phyloP scores from a whole-genome alignment of 2,797 vertebrate species.

The Mycteria americana region DNA sequence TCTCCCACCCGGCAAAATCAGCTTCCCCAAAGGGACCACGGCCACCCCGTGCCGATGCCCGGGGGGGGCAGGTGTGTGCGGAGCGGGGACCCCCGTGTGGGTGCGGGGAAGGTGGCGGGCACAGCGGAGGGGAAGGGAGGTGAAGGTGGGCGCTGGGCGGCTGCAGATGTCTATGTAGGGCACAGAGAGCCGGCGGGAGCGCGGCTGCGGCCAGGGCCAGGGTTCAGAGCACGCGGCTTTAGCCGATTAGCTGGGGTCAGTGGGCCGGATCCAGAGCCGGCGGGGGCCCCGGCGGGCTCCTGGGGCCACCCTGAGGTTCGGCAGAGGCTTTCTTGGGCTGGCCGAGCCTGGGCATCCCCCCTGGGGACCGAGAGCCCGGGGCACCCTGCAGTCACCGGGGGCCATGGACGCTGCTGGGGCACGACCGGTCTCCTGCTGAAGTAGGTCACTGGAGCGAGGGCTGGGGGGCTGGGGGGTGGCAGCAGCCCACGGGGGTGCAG shows the following conservation, averaged over 20 bases:
- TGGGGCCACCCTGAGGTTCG: background rate
- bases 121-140: background rate
- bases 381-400: background rate
- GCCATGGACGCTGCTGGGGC: background rate
- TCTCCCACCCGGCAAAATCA: rapidly evolving
- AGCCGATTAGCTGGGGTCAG: slow-evolving; percentile 63
- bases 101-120: background rate
- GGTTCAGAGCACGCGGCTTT: slow-evolving; percentile 19
- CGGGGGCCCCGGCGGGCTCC: background rate
- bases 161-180: slow-evolving; percentile 49
- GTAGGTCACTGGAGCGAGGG: slow-evolving; percentile 1
- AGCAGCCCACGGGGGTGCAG: background rate
- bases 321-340: background rate
- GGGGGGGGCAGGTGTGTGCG: background rate
- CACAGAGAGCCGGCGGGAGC: background rate
- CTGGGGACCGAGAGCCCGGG: rapidly evolving
- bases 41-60: rapidly evolving
- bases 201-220: background rate
- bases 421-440: background rate
- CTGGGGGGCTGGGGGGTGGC: background rate
- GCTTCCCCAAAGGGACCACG: rapidly evolving
- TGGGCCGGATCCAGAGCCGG: slow-evolving; percentile 16
- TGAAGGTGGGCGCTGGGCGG: background rate
- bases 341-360: rapidly evolving
- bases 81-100: background rate